phyloP scores from a whole-genome alignment of 2,888 invertebrate genomes.

The Drosophila cyrtoloma region DNA sequence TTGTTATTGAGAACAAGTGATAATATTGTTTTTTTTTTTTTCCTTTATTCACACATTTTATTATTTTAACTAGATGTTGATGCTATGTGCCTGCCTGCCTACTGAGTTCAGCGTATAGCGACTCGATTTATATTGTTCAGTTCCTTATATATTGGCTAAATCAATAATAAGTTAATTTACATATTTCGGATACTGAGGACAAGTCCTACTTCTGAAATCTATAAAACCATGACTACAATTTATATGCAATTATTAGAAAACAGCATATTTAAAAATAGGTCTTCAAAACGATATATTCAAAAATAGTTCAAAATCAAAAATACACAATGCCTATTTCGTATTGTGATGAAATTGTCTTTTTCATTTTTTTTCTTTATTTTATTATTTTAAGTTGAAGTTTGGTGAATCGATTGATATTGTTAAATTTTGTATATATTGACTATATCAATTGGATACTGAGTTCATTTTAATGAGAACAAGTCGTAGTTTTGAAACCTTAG shows the following conservation, averaged over 20 bases:
- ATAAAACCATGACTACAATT: not conserved
- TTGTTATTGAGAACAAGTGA: conserved; percentile 84
- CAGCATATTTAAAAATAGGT: not conserved
- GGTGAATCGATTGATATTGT: conserved; percentile 21
- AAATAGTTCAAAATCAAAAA: not conserved
- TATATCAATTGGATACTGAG: not conserved
- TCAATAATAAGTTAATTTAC: not conserved
- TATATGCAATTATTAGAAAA: not conserved
- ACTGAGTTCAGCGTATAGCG: conserved; percentile 34
- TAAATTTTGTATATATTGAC: not conserved
- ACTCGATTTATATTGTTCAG: not conserved
- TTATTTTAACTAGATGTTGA: conserved; percentile 84
- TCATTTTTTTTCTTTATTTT: not conserved
- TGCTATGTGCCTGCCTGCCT: conserved; percentile 52
- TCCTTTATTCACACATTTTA: conserved; percentile 44
- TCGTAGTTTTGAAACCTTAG: not conserved
- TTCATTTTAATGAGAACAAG: not conserved
- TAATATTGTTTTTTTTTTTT: conserved; percentile 81
- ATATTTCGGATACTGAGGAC: not conserved
- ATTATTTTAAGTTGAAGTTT: conserved; percentile 83
- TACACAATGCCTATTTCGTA: not conserved
- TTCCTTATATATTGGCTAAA: no score
- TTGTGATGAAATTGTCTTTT: conserved; percentile 67
- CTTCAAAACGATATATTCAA: no score
- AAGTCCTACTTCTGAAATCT: not conserved